phyloP scores from a whole-genome alignment of 2,113 vertebrate genomes.

The Hippopotamus amphibius region DNA sequence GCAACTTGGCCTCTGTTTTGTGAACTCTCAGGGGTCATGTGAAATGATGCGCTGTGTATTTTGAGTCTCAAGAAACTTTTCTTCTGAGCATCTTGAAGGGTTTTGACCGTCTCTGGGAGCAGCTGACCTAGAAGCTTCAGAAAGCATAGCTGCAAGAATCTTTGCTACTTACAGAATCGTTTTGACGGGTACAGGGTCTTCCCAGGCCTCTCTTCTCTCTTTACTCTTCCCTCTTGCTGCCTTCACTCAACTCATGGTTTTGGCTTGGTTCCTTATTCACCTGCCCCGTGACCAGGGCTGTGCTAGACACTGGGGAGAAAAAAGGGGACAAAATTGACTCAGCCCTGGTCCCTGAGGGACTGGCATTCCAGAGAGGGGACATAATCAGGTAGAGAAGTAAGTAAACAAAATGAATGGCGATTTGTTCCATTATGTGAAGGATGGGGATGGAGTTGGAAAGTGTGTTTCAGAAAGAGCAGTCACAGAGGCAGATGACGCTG shows the following conservation, averaged over 20 bases:
- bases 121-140: neutral
- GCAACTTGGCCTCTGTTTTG: neutral
- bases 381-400: neutral
- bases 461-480: neutral
- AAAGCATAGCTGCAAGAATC: neutral
- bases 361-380: neutral
- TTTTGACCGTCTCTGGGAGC: neutral
- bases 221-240: neutral
- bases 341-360: too few species aligned
- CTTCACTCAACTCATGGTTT: fast-evolving
- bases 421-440: neutral
- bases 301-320: too few species aligned
- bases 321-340: neutral
- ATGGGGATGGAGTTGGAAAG: neutral
- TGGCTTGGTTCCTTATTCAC: neutral
- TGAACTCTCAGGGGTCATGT: neutral
- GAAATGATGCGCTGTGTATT: neutral
- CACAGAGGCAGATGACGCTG: neutral
- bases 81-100: neutral
- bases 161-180: too few species aligned
- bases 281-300: neutral
- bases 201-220: neutral
- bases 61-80: neutral
- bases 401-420: neutral
- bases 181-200: neutral